A percentile compares a stretch with the other conserved stretches of the same genome.
These are phyloP conservation scores for Myzus persicae DNA, from an alignment of 1,140 invertebrate species.

Conservation along the genomic window DNA sequence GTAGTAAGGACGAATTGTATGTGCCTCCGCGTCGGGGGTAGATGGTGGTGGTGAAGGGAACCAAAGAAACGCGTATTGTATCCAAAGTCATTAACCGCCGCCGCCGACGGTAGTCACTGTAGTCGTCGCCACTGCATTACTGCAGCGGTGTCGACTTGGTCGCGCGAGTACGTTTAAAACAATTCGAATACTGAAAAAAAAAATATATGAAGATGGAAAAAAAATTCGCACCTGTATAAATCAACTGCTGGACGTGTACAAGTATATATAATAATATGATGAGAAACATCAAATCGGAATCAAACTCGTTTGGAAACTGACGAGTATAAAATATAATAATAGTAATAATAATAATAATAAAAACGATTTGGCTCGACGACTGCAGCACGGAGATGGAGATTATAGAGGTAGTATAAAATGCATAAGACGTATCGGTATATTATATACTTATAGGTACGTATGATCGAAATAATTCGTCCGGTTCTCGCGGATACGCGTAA, in stretches of 20 bases:
- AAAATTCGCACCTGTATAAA: conserved; percentile 16
- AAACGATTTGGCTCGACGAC: not conserved
- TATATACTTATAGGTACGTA: not conserved
- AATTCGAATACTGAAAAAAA: not conserved
- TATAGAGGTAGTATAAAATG: not conserved
- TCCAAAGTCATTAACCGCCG: conserved; percentile 12
- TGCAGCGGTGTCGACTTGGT: not conserved
- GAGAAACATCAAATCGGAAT: conserved; percentile 11
- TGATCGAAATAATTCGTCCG: conserved; percentile 14
- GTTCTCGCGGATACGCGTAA: not conserved
- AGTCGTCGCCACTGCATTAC: not conserved
- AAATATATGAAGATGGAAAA: not conserved
- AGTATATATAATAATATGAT: not conserved
- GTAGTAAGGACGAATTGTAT: not conserved
- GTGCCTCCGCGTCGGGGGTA: not conserved
- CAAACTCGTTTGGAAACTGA: not conserved
- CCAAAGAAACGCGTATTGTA: conserved; percentile 6
- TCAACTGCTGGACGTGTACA: not conserved
- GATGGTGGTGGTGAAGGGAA: not conserved
- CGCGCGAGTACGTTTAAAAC: not conserved
- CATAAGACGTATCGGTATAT: not conserved
- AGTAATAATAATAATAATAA: not conserved
- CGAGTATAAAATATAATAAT: not conserved
- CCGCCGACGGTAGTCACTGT: not conserved
- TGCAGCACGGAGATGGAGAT: not conserved